phyloP scores from a whole-genome alignment of 2,797 vertebrate genomes.

The Propithecus perrieri region DNA sequence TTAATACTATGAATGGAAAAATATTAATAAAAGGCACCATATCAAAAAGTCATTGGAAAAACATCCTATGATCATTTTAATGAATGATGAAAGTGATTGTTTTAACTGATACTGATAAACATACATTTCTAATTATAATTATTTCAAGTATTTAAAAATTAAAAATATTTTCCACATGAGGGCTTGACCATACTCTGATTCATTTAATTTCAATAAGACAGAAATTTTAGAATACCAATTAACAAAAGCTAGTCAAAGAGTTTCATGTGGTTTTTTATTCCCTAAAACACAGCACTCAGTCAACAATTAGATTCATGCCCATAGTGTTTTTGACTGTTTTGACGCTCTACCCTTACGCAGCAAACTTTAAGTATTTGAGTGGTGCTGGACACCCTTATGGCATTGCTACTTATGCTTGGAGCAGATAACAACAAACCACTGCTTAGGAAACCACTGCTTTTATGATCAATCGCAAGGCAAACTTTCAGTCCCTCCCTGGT shows the following conservation, averaged over 20 bases:
- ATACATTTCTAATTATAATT: not conserved
- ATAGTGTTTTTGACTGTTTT: no score
- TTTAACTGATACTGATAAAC: not conserved
- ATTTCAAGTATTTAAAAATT: not conserved
- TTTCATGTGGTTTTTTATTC: not conserved
- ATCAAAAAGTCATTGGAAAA: not conserved
- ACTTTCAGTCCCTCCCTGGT: no score
- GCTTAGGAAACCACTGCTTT: no score
- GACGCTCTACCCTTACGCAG: no score
- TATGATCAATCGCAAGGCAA: no score
- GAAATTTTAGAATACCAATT: not conserved
- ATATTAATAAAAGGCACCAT: not conserved
- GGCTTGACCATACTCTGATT: not conserved
- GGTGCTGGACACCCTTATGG: no score
- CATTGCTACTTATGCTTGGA: no score
- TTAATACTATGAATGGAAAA: constrained; percentile 15
- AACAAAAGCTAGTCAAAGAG: not conserved
- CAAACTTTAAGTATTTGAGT: no score
- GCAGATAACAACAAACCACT: no score
- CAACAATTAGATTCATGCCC: no score
- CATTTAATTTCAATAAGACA: not conserved
- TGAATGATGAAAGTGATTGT: not conserved
- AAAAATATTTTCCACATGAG: not conserved
- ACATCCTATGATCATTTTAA: not conserved
- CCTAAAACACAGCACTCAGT: no score